Base-by-base conservation (phyloP, 2,113 vertebrate genomes). In the Riparia riparia region DNA sequence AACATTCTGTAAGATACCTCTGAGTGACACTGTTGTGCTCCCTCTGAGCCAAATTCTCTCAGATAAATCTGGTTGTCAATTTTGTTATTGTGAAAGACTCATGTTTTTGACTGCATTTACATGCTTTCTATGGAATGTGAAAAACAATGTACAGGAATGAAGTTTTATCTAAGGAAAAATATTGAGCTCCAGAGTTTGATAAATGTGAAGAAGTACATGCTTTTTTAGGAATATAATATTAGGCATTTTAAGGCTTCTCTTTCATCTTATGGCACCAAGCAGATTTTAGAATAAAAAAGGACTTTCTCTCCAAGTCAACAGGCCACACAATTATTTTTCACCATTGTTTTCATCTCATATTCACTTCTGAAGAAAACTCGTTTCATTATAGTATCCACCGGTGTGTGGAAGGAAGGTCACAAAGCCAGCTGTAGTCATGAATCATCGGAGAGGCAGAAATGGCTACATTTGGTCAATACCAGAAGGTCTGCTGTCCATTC, bases 21-120 rank as follows among this genome's bases (percentile, higher is more conserved):
- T 86, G 82, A 96, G 57, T 94, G 95, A 93, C 85, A 90, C 20
- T 84, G 65, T 74, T 93, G 64, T 86, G 47, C 34, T 83, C 44
- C 60, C 63, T 64, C 39, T 74, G 71, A 92, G 58, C 73, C 34
- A 89, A 86, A 90, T 86, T 70, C 72, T 83, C 26, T 61, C 60
- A 86, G 58, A 78, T 70, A 92, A 93, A 93, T 74, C 41, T 78
- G 32, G 4, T 86, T 95, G 76, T 86, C 82, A 93, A 9, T 81
- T 84, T 64, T 93, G 37, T 90, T 93, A 47, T 47, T 92, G 60
- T 76, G 56, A 74, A 77, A 77, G 10, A 60, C 41, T 94, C 20
- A 19, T 42, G 13, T 34, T 71, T 86, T 86, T 89, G 28, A 90
- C 44, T 92, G 37, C 37, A 53, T 92, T 84, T 83, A 41, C 26